Percentiles rank a stretch among this genome's conserved stretches.
phyloP scores from a whole-genome alignment of 2,888 invertebrate genomes.

The Ectropis crepuscularia region DNA sequence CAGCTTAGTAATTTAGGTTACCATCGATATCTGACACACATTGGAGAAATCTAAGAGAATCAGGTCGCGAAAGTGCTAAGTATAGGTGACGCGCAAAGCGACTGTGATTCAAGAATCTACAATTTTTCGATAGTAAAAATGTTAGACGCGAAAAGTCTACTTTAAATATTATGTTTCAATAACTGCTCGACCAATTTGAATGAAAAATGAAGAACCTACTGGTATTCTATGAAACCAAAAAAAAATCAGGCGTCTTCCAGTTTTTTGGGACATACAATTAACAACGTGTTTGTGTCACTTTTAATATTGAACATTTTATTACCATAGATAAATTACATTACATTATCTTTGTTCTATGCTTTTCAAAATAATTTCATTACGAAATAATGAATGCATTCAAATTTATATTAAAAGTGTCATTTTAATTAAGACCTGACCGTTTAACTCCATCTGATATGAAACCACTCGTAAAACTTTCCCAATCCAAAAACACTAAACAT shows the following conservation, averaged over 20 bases:
- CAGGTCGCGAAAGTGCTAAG: slow-evolving; percentile 13
- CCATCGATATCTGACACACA: slow-evolving; percentile 43
- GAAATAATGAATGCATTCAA: not conserved
- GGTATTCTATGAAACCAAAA: too few species aligned
- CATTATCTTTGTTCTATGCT: too few species aligned
- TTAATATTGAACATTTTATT: too few species aligned
- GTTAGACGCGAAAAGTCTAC: not conserved
- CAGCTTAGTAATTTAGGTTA: slow-evolving; percentile 52
- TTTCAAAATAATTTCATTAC: not conserved
- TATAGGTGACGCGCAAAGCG: slow-evolving; percentile 3
- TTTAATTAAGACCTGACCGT: slow-evolving; percentile 30
- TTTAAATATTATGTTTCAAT: not conserved
- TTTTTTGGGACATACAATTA: too few species aligned
- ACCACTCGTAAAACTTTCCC: slow-evolving; percentile 22
- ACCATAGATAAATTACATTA: too few species aligned
- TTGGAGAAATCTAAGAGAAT: slow-evolving; percentile 37
- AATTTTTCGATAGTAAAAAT: not conserved
- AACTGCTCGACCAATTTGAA: too few species aligned
- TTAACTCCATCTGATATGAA: slow-evolving; percentile 14
- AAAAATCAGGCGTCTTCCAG: too few species aligned
- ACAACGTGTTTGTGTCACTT: too few species aligned
- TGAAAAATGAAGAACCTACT: too few species aligned
- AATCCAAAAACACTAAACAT: slow-evolving; percentile 25
- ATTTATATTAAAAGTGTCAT: slow-evolving; percentile 8
- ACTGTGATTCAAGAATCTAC: not conserved